Evolutionary conservation across 1,140 invertebrate species (phyloP).

Genomic region (Euglossa dilemma): DNA sequence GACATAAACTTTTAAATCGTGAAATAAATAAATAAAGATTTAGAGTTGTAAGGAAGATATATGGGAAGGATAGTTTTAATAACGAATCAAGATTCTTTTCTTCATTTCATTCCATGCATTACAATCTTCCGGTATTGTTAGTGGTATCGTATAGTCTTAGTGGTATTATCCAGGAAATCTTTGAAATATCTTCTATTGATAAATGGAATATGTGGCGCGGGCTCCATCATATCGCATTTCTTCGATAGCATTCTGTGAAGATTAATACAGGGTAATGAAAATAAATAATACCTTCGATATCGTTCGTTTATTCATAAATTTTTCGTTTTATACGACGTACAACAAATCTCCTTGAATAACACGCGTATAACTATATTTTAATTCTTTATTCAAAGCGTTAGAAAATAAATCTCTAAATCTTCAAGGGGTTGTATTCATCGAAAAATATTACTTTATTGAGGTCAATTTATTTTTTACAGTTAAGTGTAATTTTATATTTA

Average conservation of each 20-base stretch:
- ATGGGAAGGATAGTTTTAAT: background rate
- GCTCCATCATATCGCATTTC: background rate
- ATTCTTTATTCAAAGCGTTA: background rate
- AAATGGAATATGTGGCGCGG: slow-evolving; percentile 10
- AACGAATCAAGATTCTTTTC: background rate
- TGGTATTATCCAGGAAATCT: background rate
- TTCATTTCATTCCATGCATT: background rate
- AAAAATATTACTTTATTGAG: no score
- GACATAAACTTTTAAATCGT: no score
- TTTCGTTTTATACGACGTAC: background rate
- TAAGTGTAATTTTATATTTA: no score
- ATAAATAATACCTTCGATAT: background rate
- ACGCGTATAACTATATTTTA: background rate
- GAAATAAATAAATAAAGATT: no score
- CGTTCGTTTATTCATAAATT: background rate
- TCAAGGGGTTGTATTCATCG: no score
- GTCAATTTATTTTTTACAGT: no score
- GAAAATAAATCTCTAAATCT: background rate
- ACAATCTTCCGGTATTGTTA: background rate
- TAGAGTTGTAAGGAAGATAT: no score
- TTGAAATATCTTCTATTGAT: slow-evolving; percentile 12
- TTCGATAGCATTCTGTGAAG: background rate
- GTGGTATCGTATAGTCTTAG: background rate
- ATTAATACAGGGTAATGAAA: background rate
- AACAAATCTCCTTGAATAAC: background rate